Conservation (phyloP, 2,888 invertebrate species). For the Eucriotettix oculatus region DNA sequence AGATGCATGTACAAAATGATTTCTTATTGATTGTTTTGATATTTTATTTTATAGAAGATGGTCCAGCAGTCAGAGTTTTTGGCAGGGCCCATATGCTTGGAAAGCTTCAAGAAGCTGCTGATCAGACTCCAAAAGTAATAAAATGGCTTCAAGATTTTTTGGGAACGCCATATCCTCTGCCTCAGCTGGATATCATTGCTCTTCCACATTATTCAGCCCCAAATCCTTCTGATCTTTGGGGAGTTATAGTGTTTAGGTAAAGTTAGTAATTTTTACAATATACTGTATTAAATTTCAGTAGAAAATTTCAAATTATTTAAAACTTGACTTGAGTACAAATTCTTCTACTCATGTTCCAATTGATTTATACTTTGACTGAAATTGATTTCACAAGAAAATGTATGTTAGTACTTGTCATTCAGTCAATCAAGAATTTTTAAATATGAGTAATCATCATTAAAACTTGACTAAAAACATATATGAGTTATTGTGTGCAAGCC, state of each 20-base stretch:
- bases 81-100: slow-evolving; percentile 42
- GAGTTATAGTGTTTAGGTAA: slow-evolving; percentile 61
- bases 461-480: no score
- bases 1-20: not conserved
- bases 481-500: no score
- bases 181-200: slow-evolving; percentile 53
- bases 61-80: slow-evolving; percentile 36
- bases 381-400: no score
- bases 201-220: slow-evolving; percentile 53
- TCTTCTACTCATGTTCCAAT: no score
- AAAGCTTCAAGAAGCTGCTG: slow-evolving; percentile 28
- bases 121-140: slow-evolving; percentile 39
- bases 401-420: no score
- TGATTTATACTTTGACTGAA: no score
- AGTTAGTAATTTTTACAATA: slow-evolving; percentile 13
- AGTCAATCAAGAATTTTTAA: no score
- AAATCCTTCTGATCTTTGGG: slow-evolving; percentile 64
- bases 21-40: not conserved
- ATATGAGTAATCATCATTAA: no score
- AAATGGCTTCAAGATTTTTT: slow-evolving; percentile 43
- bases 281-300: no score
- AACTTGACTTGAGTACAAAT: no score
- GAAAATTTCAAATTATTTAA: no score
- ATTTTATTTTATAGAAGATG: not conserved
- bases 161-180: slow-evolving; percentile 44